Base-by-base conservation (phyloP, 1,140 invertebrate species). In the Cydia splendana region DNA sequence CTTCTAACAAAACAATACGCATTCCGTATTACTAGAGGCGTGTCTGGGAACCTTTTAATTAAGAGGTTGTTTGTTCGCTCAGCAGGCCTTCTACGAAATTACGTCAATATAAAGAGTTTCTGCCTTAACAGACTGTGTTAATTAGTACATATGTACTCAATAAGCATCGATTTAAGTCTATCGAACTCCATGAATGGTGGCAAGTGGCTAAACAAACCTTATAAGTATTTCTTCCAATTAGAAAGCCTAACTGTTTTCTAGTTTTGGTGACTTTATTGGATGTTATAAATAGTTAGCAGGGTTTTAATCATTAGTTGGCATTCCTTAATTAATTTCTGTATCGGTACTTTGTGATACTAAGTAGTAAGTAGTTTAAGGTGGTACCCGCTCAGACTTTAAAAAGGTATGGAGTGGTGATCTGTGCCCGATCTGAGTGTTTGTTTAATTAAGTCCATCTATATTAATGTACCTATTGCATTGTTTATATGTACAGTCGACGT, bases 31-130 rank as follows among this genome's bases (percentile, higher is more conserved):
- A 53, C 51, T 53, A 12, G 28, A 76, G 86, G 83, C 79, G 83
- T 77, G 85, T 62, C 82, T 88, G 85, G 73, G 85, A 86, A 87
- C 78, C 77, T 78, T 81, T 82, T 80, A 83, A 84, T 87, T 80
- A 80, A 73, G 51, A 81, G 77, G 62, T 74, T 81, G 81, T 83
- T 79, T 83, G 80, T 81, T 77, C 75, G 71, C 71, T 10, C 73
- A 71, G 34, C 38, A 76, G 77, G 67, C 74, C 15, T 77, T 77
- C 76, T 79, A 76, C 45, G 76, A 78, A 80, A 74, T 45, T 42
- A 71, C 34, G 67, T 71, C 34, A 71, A 71, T 45, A 76, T 76
- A 74, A 71, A 71, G 34, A 65, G 30, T 67, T 74, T 18, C 30
- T 65, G n/a, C 80, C 78, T 76, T 79, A 81, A 79, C 79, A 20